Conservation (phyloP, 2,888 invertebrate genomes). For the Blera fallax region DNA sequence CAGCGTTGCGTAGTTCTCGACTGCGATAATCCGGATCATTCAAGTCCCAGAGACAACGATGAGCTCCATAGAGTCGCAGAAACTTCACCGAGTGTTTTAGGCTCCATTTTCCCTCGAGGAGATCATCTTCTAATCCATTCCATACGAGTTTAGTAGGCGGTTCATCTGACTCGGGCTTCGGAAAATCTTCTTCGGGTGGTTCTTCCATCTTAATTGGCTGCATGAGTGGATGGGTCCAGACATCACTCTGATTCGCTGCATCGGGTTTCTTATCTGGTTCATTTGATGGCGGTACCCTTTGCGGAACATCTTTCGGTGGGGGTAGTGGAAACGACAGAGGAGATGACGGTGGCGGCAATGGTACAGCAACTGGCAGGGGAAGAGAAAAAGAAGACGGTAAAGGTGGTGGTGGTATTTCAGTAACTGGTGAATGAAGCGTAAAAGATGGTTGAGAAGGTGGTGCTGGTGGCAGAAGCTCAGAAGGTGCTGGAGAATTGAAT, state of each 20-base stretch:
- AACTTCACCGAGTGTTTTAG: slow-evolving; percentile 75
- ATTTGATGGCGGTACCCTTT: not conserved
- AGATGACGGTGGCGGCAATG: not conserved
- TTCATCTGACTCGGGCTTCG: slow-evolving; percentile 33
- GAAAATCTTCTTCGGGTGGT: slow-evolving; percentile 39
- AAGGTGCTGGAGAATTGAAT: not conserved
- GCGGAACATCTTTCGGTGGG: not conserved
- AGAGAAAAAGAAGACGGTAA: not conserved
- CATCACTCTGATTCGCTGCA: not conserved
- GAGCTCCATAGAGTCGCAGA: slow-evolving; percentile 75
- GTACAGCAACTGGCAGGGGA: not conserved
- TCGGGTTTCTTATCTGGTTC: not conserved
- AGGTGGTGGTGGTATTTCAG: slow-evolving; percentile 50
- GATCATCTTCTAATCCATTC: slow-evolving; percentile 75
- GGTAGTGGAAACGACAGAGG: not conserved
- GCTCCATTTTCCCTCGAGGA: slow-evolving; percentile 76
- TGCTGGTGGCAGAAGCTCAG: slow-evolving; percentile 56
- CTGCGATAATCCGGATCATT: slow-evolving; percentile 74
- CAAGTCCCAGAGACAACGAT: slow-evolving; percentile 75
- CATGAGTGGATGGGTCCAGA: slow-evolving; percentile 5
- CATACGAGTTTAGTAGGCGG: slow-evolving; percentile 73
- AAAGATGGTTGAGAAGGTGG: not conserved
- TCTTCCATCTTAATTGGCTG: slow-evolving; percentile 38
- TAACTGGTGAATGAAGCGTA: not conserved
- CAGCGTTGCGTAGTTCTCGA: slow-evolving; percentile 74